phyloP scores from a whole-genome alignment of 2,888 invertebrate species.

The Acleris literana region DNA sequence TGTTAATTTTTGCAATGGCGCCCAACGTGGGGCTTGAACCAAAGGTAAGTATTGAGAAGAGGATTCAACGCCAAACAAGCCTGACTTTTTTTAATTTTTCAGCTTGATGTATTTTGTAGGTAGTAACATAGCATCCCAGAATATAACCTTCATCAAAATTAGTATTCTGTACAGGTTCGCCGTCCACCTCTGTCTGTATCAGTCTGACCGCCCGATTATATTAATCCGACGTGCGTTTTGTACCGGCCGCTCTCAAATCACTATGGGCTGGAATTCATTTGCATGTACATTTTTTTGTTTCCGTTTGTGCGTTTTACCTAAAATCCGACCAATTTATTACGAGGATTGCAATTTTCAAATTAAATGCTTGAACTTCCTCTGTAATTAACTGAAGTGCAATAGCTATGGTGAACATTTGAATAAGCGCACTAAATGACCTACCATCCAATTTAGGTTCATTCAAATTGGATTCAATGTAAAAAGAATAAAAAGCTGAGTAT shows the following conservation, averaged over 20 bases:
- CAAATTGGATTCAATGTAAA: conserved; percentile 45
- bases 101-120: background rate
- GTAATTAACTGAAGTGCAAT: conserved; percentile 26
- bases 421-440: conserved; percentile 15
- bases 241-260: conserved; percentile 52
- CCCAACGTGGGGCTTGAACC: no score
- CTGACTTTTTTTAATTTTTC: no score
- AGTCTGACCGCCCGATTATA: conserved; percentile 62
- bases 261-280: conserved; percentile 40
- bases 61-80: no score
- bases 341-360: conserved; percentile 22
- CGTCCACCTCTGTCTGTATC: conserved; percentile 62
- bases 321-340: conserved; percentile 16
- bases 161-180: conserved; percentile 67
- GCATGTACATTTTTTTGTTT: conserved; percentile 35
- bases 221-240: conserved; percentile 74
- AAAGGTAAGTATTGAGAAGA: no score
- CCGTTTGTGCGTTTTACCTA: conserved; percentile 10
- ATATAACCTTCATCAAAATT: conserved; percentile 49
- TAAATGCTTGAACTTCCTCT: conserved; percentile 10
- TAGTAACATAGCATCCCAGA: conserved; percentile 7
- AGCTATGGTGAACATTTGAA: conserved; percentile 10
- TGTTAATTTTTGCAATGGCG: no score
- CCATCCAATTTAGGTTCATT: conserved; percentile 43
- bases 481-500: conserved; percentile 56